These are phyloP conservation scores for Gobiocypris rarus DNA, from an alignment of 2,113 vertebrate genomes.

Conservation along the genomic window DNA sequence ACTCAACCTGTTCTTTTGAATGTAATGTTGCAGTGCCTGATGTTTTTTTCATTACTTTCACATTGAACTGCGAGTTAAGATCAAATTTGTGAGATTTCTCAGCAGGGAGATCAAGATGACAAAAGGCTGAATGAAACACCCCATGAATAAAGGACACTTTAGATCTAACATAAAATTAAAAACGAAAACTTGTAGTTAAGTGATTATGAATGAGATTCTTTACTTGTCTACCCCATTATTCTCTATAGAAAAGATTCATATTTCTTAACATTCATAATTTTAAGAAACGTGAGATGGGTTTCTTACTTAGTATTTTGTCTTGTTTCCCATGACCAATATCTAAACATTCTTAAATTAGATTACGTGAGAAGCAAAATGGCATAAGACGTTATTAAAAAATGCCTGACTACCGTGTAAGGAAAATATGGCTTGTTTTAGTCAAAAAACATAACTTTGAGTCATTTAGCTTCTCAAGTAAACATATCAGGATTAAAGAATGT, in stretches of 20 bases:
- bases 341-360: background rate
- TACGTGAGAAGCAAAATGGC: too few species aligned
- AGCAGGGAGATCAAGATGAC: background rate
- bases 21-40: background rate
- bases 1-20: background rate
- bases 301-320: background rate
- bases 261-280: background rate
- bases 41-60: background rate
- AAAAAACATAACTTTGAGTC: too few species aligned
- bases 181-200: too few species aligned
- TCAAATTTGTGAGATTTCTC: slow-evolving; percentile 7
- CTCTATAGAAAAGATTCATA: background rate
- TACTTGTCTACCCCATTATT: background rate
- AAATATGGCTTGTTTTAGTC: too few species aligned
- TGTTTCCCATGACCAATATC: background rate
- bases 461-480: too few species aligned
- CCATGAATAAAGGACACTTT: background rate
- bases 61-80: background rate
- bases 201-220: background rate
- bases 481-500: background rate
- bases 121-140: background rate
- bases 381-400: too few species aligned
- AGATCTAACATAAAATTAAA: background rate
- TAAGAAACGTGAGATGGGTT: background rate
- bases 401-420: too few species aligned